These are phyloP conservation scores for Xenopus borealis DNA, from an alignment of 2,113 vertebrate genomes.

Conservation along the genomic window DNA sequence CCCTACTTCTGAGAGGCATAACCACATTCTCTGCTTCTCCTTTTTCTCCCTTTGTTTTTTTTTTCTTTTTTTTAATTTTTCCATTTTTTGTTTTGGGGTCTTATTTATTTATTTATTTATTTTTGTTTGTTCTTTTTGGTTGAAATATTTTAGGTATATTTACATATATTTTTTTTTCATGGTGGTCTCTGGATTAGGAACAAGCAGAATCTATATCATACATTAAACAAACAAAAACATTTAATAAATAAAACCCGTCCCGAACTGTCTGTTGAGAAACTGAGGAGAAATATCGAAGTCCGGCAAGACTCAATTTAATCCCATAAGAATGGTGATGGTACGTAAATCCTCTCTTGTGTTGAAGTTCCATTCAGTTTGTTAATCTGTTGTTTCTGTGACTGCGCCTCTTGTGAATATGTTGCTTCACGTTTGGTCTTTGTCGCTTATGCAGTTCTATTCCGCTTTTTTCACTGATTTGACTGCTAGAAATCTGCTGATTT, in stretches of 20 bases:
- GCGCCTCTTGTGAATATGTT: constrained; percentile 22
- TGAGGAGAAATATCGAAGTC: constrained; percentile 74
- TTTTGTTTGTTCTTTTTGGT: constrained; percentile 27
- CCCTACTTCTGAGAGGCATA: constrained; percentile 66
- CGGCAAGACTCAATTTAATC: constrained; percentile 69
- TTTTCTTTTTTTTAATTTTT: constrained; percentile 39
- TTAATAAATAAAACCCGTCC: constrained; percentile 56
- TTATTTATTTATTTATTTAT: constrained; percentile 53
- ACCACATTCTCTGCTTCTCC: constrained; percentile 53
- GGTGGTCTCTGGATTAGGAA: constrained; percentile 27
- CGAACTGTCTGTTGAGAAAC: constrained; percentile 65
- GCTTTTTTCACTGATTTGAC: constrained; percentile 15
- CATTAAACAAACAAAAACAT: constrained; percentile 52
- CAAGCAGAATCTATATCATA: constrained; percentile 28
- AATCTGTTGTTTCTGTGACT: constrained; percentile 50
- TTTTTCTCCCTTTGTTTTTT: constrained; percentile 53
- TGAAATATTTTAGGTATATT: not conserved
- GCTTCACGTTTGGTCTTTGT: not conserved
- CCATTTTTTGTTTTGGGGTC: constrained; percentile 56
- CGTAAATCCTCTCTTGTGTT: constrained; percentile 68
- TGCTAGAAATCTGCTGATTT: constrained; percentile 12
- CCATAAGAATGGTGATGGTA: constrained; percentile 97
- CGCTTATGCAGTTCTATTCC: constrained; percentile 9
- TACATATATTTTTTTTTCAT: not conserved
- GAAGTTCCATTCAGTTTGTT: constrained; percentile 42